These are phyloP conservation scores for Micronycteris hirsuta DNA, from an alignment of 2,113 vertebrate species.

Conservation along the genomic window DNA sequence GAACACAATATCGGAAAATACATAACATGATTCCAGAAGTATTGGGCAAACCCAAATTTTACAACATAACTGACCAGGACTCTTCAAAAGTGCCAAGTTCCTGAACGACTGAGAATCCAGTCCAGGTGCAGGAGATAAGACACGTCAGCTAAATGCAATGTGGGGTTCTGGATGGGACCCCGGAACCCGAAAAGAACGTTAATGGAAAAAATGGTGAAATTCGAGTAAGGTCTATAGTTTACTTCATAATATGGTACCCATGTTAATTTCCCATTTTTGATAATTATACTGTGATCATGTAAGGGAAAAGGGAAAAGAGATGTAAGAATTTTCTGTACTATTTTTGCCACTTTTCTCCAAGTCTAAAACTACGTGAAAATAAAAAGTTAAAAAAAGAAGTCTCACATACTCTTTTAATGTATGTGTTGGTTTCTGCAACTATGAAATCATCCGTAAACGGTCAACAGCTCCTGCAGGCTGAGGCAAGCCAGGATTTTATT, in stretches of 20 bases:
- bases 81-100: not conserved
- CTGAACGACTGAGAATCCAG: not conserved
- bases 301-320: not conserved
- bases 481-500: not conserved
- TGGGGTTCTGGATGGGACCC: not conserved
- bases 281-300: not conserved
- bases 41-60: not conserved
- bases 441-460: not conserved
- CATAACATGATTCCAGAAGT: not conserved
- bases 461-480: not conserved
- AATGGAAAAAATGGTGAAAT: not conserved
- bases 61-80: not conserved
- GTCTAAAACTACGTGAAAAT: not conserved
- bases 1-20: not conserved
- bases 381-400: not conserved
- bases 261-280: not conserved
- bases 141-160: not conserved
- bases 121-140: not conserved
- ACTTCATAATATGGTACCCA: not conserved
- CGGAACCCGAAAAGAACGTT: not conserved
- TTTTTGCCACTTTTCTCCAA: conserved; percentile 9
- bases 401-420: not conserved
- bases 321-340: not conserved
- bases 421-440: not conserved
- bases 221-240: not conserved